Percentiles rank a stretch among this genome's conserved stretches.
These are phyloP conservation scores for Chrysolina oricalcia DNA, from an alignment of 2,888 invertebrate species.

Conservation along the genomic window DNA sequence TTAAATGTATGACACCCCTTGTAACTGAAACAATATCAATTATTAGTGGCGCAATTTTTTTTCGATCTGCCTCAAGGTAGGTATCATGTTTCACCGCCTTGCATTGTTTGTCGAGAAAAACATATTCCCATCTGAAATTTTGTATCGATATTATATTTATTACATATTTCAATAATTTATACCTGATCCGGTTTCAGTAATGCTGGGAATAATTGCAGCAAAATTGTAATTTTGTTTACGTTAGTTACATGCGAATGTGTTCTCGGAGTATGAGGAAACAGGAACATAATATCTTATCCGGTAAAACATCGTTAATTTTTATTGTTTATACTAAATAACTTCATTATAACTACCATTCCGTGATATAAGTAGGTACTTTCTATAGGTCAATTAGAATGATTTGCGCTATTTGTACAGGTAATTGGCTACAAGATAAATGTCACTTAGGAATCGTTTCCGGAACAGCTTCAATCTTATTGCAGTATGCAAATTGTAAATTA, in stretches of 20 bases:
- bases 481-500: neutral
- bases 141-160: neutral
- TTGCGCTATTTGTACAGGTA: slow-evolving; percentile 12
- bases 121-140: neutral
- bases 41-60: too few relatives aligned
- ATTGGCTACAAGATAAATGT: slow-evolving; percentile 13
- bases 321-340: slow-evolving; percentile 1
- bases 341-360: neutral
- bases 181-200: neutral
- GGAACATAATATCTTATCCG: slow-evolving; percentile 11
- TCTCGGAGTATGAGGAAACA: slow-evolving; percentile 12
- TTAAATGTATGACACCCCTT: too few relatives aligned
- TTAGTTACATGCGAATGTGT: neutral
- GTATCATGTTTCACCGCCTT: too few relatives aligned
- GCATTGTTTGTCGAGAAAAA: too few relatives aligned
- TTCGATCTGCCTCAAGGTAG: too few relatives aligned
- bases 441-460: neutral
- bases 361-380: neutral
- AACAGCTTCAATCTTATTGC: slow-evolving; percentile 5
- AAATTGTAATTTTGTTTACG: slow-evolving; percentile 7
- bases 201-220: neutral
- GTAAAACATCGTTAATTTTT: slow-evolving; percentile 1
- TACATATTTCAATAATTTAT: neutral
- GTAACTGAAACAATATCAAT: too few relatives aligned
- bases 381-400: slow-evolving; percentile 1